Evolutionary conservation across 2,888 invertebrate genomes (phyloP).

Genomic region (Apamea epomidion): DNA sequence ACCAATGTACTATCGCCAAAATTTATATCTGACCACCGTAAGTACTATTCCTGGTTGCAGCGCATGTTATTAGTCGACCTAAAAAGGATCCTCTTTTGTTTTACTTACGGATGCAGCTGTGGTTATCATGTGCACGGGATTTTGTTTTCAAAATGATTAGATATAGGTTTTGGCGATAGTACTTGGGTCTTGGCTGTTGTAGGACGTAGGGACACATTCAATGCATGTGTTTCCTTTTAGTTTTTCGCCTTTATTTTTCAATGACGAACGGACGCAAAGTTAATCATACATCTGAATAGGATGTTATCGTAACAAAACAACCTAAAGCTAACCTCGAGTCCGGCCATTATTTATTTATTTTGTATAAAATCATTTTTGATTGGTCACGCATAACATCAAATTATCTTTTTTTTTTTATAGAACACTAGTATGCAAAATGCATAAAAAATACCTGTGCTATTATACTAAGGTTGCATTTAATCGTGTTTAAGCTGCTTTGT

Average conservation of each 20-base stretch:
- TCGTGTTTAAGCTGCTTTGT: background rate
- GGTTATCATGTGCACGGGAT: no score
- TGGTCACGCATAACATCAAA: slow-evolving; percentile 29
- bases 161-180: no score
- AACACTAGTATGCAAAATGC: slow-evolving; percentile 15
- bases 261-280: slow-evolving; percentile 16
- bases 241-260: slow-evolving; percentile 32
- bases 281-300: slow-evolving; percentile 23
- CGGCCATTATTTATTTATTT: slow-evolving; percentile 19
- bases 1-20: slow-evolving; percentile 3
- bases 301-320: slow-evolving; percentile 40
- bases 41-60: no score
- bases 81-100: no score
- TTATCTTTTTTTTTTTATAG: slow-evolving; percentile 6
- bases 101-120: no score
- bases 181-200: slow-evolving; percentile 3
- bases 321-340: slow-evolving; percentile 28
- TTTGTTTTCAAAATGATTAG: no score
- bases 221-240: slow-evolving; percentile 22
- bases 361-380: slow-evolving; percentile 28
- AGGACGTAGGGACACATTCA: slow-evolving; percentile 15
- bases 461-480: slow-evolving; percentile 16
- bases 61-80: no score
- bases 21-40: no score
- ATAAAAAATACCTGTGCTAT: background rate